Base-by-base conservation (phyloP, 1,140 invertebrate genomes). In the Stenopsyche tienmushanensis region DNA sequence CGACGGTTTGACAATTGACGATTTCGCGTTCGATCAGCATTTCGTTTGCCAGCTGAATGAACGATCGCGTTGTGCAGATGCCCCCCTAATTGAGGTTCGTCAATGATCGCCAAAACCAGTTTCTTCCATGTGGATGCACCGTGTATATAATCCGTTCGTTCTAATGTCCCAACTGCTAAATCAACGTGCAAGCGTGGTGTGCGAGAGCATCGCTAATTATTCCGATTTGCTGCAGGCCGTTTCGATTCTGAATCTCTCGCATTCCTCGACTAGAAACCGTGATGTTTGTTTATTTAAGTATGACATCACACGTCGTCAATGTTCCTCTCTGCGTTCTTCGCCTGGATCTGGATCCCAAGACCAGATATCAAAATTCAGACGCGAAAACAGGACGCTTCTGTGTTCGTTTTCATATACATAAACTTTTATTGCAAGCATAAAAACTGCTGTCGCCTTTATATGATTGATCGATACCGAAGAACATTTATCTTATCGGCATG, bases 241-340 rank as follows among this genome's bases (percentile, higher is more conserved):
- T 39, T 24, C 26, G 44, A 50, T 23, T 34, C 39, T 25, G 60
- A 21, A 44, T 64, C 62, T 44, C 50, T 45, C 47, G 50, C 69
- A 70, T 70, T 70, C 69, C 65, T 64, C 1, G 20, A 45, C 50
- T 70, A 70, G 65, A 70, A 70, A 70, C 65, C 58, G 64, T 62
- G 57, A 52, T 62, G 64, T 66, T 62, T 66, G 69, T 70, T 70
- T 70, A 62, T 67, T 67, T 67, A 64, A 58, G 29, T 67, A 65
- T 70, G 65, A 70, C 65, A 65, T 67, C 65, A 70, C 58, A 49
- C 47, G 24, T 25, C 15, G n/a, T n/a, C n/a, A n/a, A n/a, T n/a
- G n/a, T n/a, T n/a, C n/a, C n/a, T n/a, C n/a, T n/a, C n/a, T n/a
- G n/a, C n/a, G n/a, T n/a, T n/a, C n/a, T n/a, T n/a, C n/a, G n/a